These are phyloP conservation scores for Salpingus planirostris DNA, from an alignment of 2,888 invertebrate species.

Conservation along the genomic window DNA sequence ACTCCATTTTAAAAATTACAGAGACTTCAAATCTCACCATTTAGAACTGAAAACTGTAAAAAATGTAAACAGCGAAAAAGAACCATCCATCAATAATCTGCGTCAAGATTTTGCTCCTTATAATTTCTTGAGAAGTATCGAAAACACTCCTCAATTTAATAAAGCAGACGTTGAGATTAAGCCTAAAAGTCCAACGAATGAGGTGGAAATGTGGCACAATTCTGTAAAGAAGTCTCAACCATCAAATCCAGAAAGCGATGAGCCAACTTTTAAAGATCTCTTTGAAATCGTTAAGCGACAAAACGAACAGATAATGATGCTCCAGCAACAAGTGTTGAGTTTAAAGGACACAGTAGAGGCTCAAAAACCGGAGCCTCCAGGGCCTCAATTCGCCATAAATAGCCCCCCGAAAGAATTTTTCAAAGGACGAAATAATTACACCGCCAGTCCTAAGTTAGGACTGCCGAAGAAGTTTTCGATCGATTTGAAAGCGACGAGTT, in stretches of 20 bases:
- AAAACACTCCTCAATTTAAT: slow-evolving; percentile 1
- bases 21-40: too few species aligned
- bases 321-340: slow-evolving; percentile 48
- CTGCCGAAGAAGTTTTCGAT: slow-evolving; percentile 53
- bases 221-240: too few species aligned
- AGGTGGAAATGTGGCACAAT: too few species aligned
- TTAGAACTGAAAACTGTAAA: too few species aligned
- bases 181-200: too few species aligned
- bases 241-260: slow-evolving; percentile 31
- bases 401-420: too few species aligned
- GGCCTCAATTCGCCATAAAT: background rate
- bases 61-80: too few species aligned
- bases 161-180: too few species aligned
- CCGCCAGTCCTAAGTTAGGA: slow-evolving; percentile 18
- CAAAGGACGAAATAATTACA: too few species aligned
- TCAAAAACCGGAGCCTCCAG: slow-evolving; percentile 1
- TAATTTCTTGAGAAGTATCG: slow-evolving; percentile 3
- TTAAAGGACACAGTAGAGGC: slow-evolving; percentile 15
- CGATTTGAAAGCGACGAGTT: slow-evolving; percentile 60
- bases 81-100: too few species aligned
- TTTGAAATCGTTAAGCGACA: slow-evolving; percentile 58
- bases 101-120: too few species aligned
- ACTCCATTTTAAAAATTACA: too few species aligned
- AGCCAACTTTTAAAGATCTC: slow-evolving; percentile 51
- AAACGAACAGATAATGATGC: slow-evolving; percentile 54